A percentile compares a stretch with the other conserved stretches of the same genome.
Evolutionary conservation across 2,797 vertebrate genomes (phyloP).

Genomic region (Pseudochirops corinnae): DNA sequence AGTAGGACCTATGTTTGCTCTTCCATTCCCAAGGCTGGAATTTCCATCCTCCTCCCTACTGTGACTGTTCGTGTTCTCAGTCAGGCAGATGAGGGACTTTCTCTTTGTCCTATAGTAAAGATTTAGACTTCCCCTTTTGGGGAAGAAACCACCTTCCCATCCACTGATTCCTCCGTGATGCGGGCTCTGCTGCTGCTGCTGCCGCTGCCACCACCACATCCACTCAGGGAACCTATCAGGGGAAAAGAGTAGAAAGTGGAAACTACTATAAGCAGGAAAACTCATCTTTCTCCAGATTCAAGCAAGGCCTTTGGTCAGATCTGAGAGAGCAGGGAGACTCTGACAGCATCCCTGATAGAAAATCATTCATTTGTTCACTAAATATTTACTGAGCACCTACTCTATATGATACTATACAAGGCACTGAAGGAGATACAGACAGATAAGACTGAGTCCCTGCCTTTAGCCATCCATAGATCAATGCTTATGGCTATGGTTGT

Average conservation of each 20-base stretch:
- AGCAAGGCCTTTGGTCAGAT: neutral
- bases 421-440: neutral
- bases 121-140: constrained; percentile 57
- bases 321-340: neutral
- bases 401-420: neutral
- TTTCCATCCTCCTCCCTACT: neutral
- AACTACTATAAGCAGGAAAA: neutral
- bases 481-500: neutral
- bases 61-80: neutral
- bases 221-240: constrained; percentile 59
- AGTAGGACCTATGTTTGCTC: no score
- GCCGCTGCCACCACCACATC: constrained; percentile 18
- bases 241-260: neutral
- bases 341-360: neutral
- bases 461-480: neutral
- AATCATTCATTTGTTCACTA: neutral
- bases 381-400: neutral
- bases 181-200: constrained; percentile 46
- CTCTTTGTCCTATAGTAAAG: neutral
- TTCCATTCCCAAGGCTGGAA: neutral
- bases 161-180: constrained; percentile 74
- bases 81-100: neutral
- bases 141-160: constrained; percentile 78
- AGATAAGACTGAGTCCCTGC: neutral
- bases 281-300: neutral